A percentile compares a stretch with the other conserved stretches of the same genome.
phyloP scores from a whole-genome alignment of 35 echinoderm and acorn worm genomes.

The Ophioderma brevispina region DNA sequence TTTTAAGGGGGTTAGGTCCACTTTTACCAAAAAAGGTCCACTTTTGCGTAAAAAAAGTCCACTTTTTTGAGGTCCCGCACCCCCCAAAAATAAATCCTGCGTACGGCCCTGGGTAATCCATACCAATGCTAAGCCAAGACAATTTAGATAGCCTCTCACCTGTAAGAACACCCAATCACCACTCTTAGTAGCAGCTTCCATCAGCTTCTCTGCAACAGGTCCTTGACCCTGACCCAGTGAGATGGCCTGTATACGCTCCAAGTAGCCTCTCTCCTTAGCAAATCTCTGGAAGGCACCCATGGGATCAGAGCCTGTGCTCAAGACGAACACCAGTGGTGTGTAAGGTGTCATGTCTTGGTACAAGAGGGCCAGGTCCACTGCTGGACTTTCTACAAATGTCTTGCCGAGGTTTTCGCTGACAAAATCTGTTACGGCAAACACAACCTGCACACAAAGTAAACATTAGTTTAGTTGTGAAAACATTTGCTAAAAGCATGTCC shows the following conservation, averaged over 20 bases:
- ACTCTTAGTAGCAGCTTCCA: constrained; percentile 80
- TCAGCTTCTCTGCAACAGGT: constrained; percentile 95
- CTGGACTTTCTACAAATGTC: constrained; percentile 92
- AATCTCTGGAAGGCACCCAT: constrained; percentile 98
- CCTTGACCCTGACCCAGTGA: constrained; percentile 99
- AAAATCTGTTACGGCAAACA: constrained; percentile 98
- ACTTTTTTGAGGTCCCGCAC: no score
- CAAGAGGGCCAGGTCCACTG: constrained; percentile 82
- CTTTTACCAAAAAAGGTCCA: no score
- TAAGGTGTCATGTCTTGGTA: constrained; percentile 89
- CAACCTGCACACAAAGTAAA: constrained; percentile 47
- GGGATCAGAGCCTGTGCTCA: constrained; percentile 97
- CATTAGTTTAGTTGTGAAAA: no score
- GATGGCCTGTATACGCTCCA: constrained; percentile 93
- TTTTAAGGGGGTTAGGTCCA: no score
- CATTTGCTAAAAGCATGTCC: no score
- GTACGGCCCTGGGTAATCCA: no score
- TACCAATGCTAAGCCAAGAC: not conserved
- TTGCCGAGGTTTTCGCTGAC: constrained; percentile 94
- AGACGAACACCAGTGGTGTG: constrained; percentile 91
- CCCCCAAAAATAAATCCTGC: no score
- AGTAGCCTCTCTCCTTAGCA: constrained; percentile 85
- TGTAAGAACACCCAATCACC: constrained; percentile 99
- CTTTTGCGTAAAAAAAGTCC: no score
- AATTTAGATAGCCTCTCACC: constrained; percentile 36